Conservation (phyloP, 2,113 vertebrate species). For the Sorex fumeus region DNA sequence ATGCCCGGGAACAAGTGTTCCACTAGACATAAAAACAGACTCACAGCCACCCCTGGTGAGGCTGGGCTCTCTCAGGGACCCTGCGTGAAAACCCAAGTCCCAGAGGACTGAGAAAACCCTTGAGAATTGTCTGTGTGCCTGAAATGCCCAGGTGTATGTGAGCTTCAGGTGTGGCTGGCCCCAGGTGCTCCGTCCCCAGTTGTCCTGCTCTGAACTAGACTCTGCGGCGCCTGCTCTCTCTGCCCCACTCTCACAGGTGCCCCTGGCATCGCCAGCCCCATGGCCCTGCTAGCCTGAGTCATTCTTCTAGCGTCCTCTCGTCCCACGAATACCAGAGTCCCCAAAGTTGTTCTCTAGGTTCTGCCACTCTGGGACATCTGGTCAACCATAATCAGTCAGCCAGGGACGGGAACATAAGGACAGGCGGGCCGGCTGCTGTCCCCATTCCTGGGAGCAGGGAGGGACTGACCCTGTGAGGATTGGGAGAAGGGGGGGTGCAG, state of each 20-base stretch:
- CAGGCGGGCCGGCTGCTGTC: not conserved
- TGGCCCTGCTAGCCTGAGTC: accelerated
- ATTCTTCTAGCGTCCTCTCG: not conserved
- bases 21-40: not conserved
- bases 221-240: too few relatives aligned
- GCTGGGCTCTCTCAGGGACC: too few relatives aligned
- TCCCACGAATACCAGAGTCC: not conserved
- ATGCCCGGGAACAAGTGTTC: not conserved
- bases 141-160: too few relatives aligned
- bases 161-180: too few relatives aligned
- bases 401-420: too few relatives aligned
- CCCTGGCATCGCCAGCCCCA: not conserved
- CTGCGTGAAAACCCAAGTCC: too few relatives aligned
- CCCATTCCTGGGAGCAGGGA: not conserved
- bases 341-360: not conserved
- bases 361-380: not conserved
- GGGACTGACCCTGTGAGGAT: not conserved
- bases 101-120: too few relatives aligned
- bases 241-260: not conserved
- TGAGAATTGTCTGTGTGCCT: too few relatives aligned
- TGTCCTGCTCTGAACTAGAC: too few relatives aligned
- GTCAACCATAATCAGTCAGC: not conserved
- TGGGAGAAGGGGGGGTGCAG: too few relatives aligned
- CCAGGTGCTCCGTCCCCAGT: too few relatives aligned
- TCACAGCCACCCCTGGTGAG: not conserved